Evolutionary conservation across 2,113 vertebrate genomes (phyloP).

Genomic region (Maccullochella peelii): DNA sequence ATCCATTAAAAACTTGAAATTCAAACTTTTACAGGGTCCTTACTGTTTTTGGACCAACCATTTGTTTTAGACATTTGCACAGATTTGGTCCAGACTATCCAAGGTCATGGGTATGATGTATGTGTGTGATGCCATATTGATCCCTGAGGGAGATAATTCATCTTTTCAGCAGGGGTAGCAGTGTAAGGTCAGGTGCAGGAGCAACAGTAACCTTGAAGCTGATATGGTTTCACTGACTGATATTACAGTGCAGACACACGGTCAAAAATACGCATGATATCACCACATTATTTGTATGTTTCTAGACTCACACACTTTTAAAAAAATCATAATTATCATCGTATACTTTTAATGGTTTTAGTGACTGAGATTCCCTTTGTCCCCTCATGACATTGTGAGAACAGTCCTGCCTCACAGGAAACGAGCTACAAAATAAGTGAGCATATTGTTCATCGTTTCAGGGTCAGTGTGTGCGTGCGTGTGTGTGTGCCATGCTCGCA

Average conservation of each 20-base stretch:
- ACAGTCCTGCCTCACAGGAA: conserved; percentile 5
- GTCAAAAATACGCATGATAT: background rate
- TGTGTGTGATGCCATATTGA: conserved; percentile 37
- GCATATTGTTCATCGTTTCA: conserved; percentile 44
- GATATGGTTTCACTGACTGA: background rate
- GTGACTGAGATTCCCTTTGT: background rate
- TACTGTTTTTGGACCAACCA: background rate
- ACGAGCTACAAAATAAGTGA: conserved; percentile 29
- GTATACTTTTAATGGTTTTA: background rate
- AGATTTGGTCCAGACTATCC: conserved; percentile 2
- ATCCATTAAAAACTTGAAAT: background rate
- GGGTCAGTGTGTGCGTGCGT: conserved; percentile 25
- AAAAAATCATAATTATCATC: too few species aligned
- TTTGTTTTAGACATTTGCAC: conserved; percentile 14
- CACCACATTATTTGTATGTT: background rate
- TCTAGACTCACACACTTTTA: background rate
- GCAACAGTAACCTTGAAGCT: conserved; percentile 19
- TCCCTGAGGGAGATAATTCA: conserved; percentile 32
- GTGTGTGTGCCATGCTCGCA: conserved; percentile 40
- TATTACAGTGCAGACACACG: background rate
- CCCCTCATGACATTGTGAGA: background rate
- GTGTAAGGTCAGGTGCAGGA: conserved; percentile 20
- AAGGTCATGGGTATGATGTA: conserved; percentile 36
- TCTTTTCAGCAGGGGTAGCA: conserved; percentile 12
- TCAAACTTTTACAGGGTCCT: background rate